Conservation (phyloP, 2,113 vertebrate genomes). For the Globicephala melas region DNA sequence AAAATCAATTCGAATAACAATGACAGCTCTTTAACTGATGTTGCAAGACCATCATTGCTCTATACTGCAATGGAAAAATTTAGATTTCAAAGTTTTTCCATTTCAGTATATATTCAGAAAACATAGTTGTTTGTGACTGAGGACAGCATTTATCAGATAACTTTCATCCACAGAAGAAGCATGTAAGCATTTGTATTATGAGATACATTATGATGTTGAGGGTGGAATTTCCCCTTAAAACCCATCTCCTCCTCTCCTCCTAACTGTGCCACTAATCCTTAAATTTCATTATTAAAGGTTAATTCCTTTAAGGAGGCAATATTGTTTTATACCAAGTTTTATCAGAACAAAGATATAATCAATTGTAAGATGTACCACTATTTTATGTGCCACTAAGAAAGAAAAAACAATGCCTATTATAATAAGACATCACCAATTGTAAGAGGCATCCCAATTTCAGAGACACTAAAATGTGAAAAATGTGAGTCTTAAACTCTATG, state of each 20-base stretch:
- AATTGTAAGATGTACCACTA: background rate
- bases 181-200: background rate
- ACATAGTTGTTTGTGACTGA: background rate
- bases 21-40: background rate
- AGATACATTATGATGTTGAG: background rate
- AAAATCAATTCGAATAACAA: background rate
- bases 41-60: background rate
- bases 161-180: background rate
- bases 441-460: background rate
- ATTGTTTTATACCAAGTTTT: background rate
- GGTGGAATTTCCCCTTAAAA: background rate
- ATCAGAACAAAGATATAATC: conserved; percentile 22
- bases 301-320: background rate
- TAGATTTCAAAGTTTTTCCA: background rate
- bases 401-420: background rate
- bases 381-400: conserved; percentile 5
- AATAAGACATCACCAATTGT: background rate
- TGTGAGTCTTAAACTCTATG: background rate
- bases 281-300: background rate
- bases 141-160: background rate
- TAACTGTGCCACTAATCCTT: background rate
- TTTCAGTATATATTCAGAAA: background rate
- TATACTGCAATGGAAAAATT: background rate
- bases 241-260: background rate
- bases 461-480: background rate